Percentiles rank a stretch among this genome's conserved stretches.
Conservation (phyloP, 2,888 invertebrate species). For the Linnaemya tessellans region DNA sequence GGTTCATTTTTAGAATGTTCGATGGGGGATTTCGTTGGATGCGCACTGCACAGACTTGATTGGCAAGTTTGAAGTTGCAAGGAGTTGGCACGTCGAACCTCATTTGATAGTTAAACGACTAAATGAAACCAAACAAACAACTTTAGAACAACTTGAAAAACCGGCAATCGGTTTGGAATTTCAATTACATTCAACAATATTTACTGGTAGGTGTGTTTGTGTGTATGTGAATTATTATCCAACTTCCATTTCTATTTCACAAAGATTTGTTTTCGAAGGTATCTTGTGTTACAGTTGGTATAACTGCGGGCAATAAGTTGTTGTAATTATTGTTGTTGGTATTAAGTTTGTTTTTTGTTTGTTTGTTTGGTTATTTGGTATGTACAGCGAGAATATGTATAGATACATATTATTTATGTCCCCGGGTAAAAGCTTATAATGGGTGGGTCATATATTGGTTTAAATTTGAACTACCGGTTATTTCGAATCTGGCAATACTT, state of each 20-base stretch:
- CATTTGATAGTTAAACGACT: constrained; percentile 44
- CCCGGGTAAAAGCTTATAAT: no score
- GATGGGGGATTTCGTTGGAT: constrained; percentile 29
- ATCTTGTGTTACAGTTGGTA: constrained; percentile 57
- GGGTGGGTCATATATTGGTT: no score
- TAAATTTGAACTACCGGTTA: no score
- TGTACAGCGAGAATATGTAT: constrained; percentile 56
- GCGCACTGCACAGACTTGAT: constrained; percentile 5
- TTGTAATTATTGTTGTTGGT: constrained; percentile 40
- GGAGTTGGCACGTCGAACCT: constrained; percentile 52
- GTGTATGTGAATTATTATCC: constrained; percentile 44
- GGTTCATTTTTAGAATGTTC: not conserved
- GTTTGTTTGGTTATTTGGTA: not conserved
- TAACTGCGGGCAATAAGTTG: constrained; percentile 53
- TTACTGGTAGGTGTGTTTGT: not conserved
- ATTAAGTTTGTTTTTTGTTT: not conserved
- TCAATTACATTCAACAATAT: constrained; percentile 63
- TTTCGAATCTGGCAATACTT: no score
- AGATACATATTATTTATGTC: not conserved
- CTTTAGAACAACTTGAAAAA: constrained; percentile 69
- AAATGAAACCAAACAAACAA: constrained; percentile 52
- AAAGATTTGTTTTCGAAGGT: constrained; percentile 45
- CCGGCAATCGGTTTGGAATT: constrained; percentile 66
- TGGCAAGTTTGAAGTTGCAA: constrained; percentile 50
- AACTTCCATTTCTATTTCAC: constrained; percentile 57